These are phyloP conservation scores for Alexandromys fortis DNA, from an alignment of 2,113 vertebrate species.

Conservation along the genomic window DNA sequence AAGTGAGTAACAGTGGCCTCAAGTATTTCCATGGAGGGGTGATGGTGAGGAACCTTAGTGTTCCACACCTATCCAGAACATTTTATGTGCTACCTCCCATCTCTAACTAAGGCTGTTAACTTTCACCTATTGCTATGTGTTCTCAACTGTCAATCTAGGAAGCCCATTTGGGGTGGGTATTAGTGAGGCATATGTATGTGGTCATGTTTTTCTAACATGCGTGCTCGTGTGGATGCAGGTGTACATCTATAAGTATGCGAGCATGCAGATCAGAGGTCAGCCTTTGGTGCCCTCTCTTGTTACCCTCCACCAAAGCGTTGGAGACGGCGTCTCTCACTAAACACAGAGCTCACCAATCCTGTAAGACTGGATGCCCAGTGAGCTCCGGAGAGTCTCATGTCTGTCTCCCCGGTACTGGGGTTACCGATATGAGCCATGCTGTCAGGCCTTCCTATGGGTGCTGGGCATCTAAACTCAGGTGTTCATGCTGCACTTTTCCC, in stretches of 20 bases:
- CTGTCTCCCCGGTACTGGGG: neutral
- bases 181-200: neutral
- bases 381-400: neutral
- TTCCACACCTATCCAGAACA: neutral
- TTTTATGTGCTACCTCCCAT: fast-evolving
- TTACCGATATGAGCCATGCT: too few species aligned
- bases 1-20: neutral
- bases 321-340: neutral
- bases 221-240: neutral
- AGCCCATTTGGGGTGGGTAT: neutral
- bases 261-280: neutral
- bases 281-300: too few species aligned
- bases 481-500: too few species aligned
- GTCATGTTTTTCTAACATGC: neutral
- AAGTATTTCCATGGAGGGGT: fast-evolving
- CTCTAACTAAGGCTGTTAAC: neutral
- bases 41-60: neutral
- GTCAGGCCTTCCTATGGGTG: neutral
- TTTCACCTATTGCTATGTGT: neutral
- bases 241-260: too few species aligned
- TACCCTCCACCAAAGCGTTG: neutral
- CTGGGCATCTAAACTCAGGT: neutral
- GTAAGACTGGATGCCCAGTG: neutral
- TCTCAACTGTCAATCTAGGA: neutral
- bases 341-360: neutral